These are phyloP conservation scores for Eristalis pertinax DNA, from an alignment of 2,888 invertebrate genomes.

Conservation along the genomic window DNA sequence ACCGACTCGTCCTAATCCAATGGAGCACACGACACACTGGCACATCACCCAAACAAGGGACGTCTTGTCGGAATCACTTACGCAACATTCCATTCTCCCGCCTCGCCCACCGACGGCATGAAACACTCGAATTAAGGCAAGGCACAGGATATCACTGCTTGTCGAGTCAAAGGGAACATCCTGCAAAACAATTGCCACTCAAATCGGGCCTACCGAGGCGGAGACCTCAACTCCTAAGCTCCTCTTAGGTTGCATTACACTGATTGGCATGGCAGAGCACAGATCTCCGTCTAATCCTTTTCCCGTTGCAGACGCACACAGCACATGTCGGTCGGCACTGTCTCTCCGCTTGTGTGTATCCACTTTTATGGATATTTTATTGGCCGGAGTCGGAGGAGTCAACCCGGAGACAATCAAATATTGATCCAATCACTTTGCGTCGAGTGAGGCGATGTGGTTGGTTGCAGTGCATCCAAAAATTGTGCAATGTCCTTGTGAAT, in stretches of 20 bases:
- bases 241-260: conserved; percentile 27
- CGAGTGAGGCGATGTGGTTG: not conserved
- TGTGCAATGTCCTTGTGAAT: conserved; percentile 20
- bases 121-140: conserved; percentile 17
- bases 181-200: conserved; percentile 29
- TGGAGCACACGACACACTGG: not conserved
- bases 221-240: not conserved
- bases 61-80: conserved; percentile 35
- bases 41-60: not conserved
- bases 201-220: not conserved
- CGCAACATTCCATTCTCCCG: conserved; percentile 3
- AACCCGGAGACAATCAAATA: conserved; percentile 2
- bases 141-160: conserved; percentile 2
- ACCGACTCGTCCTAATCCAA: not conserved
- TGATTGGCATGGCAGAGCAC: conserved; percentile 43
- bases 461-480: not conserved
- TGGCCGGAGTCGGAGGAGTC: not conserved
- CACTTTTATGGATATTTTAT: conserved; percentile 33
- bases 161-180: conserved; percentile 1
- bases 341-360: conserved; percentile 7
- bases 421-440: conserved; percentile 27
- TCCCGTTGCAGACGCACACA: not conserved
- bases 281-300: conserved; percentile 22
- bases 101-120: not conserved
- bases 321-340: not conserved